A percentile compares a stretch with the other conserved stretches of the same genome.
Evolutionary conservation across 1,140 invertebrate genomes (phyloP).

Genomic region (Diorhabda elongata): DNA sequence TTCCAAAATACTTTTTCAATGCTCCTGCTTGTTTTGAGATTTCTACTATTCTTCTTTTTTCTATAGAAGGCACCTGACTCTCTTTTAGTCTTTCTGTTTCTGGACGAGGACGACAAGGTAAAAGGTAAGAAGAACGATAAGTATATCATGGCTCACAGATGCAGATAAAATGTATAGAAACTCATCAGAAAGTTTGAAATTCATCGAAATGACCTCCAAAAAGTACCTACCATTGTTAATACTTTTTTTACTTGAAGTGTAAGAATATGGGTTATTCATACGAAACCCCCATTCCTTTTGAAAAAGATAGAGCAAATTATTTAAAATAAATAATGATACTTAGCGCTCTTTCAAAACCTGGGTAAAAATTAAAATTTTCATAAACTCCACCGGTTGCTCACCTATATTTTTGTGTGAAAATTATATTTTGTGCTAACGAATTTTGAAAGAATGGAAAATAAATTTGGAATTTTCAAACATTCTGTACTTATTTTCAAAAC

Average conservation of each 20-base stretch:
- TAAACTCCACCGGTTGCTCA: too few relatives aligned
- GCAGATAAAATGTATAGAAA: too few relatives aligned
- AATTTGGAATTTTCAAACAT: background rate
- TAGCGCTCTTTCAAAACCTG: background rate
- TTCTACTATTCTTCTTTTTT: background rate
- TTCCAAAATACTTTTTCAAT: background rate
- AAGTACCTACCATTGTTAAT: background rate
- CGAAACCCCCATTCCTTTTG: background rate
- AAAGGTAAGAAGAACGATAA: background rate
- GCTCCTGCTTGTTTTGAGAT: background rate
- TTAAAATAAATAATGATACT: background rate
- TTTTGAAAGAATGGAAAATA: background rate
- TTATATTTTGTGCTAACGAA: background rate
- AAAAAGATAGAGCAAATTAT: background rate
- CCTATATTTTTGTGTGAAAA: background rate
- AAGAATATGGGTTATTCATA: background rate
- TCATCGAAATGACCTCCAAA: too few relatives aligned
- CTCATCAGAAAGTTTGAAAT: too few relatives aligned
- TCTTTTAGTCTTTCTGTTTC: background rate
- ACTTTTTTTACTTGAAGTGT: background rate
- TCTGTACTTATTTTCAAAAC: background rate
- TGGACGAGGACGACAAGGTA: background rate
- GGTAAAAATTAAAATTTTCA: background rate
- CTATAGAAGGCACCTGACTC: background rate
- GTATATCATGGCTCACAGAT: too few relatives aligned